Percentiles rank a stretch among this genome's conserved stretches.
phyloP scores from a whole-genome alignment of 2,888 invertebrate genomes.

The Hermaeophaga mercurialis region DNA sequence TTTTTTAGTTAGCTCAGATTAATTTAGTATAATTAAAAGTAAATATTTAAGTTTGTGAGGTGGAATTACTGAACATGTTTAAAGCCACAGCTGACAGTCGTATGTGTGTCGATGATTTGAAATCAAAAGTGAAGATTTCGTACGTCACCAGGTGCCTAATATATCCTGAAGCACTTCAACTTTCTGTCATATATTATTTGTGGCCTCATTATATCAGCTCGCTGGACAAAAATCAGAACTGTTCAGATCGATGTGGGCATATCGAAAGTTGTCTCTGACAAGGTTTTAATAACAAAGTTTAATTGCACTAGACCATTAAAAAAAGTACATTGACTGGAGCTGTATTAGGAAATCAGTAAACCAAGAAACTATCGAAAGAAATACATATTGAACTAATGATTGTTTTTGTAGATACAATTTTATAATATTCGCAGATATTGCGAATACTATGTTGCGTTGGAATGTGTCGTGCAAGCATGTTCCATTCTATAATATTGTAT shows the following conservation, averaged over 20 bases:
- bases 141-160: slow-evolving; percentile 10
- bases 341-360: slow-evolving; percentile 14
- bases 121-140: slow-evolving; percentile 17
- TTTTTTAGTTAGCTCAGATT: too few species aligned
- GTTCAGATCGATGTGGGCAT: slow-evolving; percentile 3
- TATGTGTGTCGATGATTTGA: slow-evolving; percentile 15
- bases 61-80: not conserved
- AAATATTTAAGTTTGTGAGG: too few species aligned
- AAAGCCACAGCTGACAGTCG: not conserved
- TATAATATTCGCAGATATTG: too few species aligned
- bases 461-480: too few species aligned
- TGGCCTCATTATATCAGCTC: slow-evolving; percentile 19
- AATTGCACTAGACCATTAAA: slow-evolving; percentile 15
- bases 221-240: slow-evolving; percentile 13
- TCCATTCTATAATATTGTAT: too few species aligned
- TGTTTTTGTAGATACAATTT: not conserved
- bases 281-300: slow-evolving; percentile 17
- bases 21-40: too few species aligned
- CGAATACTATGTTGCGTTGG: not conserved
- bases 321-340: slow-evolving; percentile 10
- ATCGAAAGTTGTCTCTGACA: slow-evolving; percentile 19
- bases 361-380: not conserved
- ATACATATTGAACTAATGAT: not conserved
- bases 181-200: slow-evolving; percentile 17
- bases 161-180: slow-evolving; percentile 16